phyloP scores from a whole-genome alignment of 2,113 vertebrate species.

The Scopus umbretta region DNA sequence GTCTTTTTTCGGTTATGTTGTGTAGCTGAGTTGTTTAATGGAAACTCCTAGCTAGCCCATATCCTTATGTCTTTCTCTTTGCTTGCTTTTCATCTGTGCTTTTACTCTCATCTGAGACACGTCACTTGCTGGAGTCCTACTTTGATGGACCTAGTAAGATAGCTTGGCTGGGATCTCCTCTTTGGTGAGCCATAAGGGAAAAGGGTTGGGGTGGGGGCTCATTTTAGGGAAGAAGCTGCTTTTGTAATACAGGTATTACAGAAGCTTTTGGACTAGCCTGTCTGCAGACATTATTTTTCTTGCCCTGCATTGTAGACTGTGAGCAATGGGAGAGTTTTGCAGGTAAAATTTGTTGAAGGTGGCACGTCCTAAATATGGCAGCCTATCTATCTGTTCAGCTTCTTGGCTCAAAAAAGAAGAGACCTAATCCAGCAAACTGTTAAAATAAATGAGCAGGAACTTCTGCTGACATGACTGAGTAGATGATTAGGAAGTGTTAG shows the following conservation, averaged over 20 bases:
- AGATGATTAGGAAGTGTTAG: background rate
- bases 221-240: slow-evolving; percentile 23
- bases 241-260: slow-evolving; percentile 13
- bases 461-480: background rate
- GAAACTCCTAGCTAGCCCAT: slow-evolving; percentile 2
- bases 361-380: background rate
- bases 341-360: background rate
- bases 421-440: background rate
- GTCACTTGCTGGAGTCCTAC: slow-evolving; percentile 49
- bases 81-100: slow-evolving; percentile 31
- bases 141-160: slow-evolving; percentile 56
- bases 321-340: background rate
- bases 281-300: background rate
- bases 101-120: slow-evolving; percentile 35
- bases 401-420: slow-evolving; percentile 11
- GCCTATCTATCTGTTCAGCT: background rate
- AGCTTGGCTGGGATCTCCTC: slow-evolving; percentile 42
- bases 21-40: slow-evolving; percentile 35
- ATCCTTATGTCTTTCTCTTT: slow-evolving; percentile 42
- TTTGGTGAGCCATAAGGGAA: slow-evolving; percentile 42
- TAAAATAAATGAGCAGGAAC: background rate
- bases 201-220: slow-evolving; percentile 3
- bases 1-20: slow-evolving; percentile 6
- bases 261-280: background rate
- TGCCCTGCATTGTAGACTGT: background rate